Evolutionary conservation across 1,140 invertebrate species (phyloP).

Genomic region (Lepidostoma basale): DNA sequence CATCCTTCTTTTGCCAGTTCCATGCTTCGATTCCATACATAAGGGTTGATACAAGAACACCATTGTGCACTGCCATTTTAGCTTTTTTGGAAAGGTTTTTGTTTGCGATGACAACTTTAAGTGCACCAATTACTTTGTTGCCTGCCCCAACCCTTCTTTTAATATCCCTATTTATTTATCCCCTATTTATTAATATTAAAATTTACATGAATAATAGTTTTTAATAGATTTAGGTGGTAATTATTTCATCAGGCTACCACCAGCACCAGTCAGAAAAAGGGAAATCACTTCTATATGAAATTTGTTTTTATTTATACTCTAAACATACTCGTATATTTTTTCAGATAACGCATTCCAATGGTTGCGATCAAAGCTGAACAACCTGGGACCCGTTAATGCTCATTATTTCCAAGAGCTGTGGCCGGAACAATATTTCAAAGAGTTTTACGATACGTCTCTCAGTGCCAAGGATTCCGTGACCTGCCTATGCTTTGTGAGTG

Average conservation of each 20-base stretch:
- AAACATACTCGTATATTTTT: conserved; percentile 6
- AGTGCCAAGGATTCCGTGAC: neutral
- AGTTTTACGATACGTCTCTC: conserved; percentile 14
- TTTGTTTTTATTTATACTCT: neutral
- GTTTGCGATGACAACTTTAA: too few species aligned
- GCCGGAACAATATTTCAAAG: neutral
- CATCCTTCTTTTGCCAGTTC: too few species aligned
- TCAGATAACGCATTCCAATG: conserved; percentile 36
- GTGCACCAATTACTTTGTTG: neutral
- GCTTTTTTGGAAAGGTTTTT: too few species aligned
- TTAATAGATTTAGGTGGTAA: too few species aligned
- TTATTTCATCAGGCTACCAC: too few species aligned
- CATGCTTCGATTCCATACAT: too few species aligned
- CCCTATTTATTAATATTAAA: neutral
- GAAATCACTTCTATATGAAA: neutral
- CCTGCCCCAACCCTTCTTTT: neutral
- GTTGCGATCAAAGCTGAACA: conserved; percentile 20
- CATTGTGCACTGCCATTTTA: too few species aligned
- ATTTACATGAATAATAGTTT: too few species aligned
- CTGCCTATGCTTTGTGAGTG: conserved; percentile 32
- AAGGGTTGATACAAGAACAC: too few species aligned
- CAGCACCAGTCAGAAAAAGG: neutral
- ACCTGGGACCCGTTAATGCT: conserved; percentile 33
- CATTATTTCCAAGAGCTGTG: conserved; percentile 34
- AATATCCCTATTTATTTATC: neutral